Base-by-base conservation (phyloP, 2,113 vertebrate species). In the Taxidea taxus region DNA sequence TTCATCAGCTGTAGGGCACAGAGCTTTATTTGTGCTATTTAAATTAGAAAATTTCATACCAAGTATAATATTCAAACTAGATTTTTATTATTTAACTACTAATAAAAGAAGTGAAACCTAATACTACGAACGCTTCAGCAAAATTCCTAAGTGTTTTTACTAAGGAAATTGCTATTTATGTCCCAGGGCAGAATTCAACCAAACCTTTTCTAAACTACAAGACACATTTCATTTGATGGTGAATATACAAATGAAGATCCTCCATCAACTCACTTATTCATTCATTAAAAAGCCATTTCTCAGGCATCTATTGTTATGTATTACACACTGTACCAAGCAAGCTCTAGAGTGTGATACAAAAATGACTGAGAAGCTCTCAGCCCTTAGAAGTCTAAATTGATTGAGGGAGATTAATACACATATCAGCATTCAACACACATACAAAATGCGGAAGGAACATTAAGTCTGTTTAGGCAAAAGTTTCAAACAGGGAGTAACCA, bases 141-240 rank as follows among this genome's bases (percentile, higher is more conserved):
- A 95, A 92, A 87, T 74, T 92, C 31, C 15, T 80, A 78, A 92
- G 74, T 83, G 47, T 74, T 84, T 42, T 49, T 66, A 72, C 21
- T 75, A 82, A 72, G 47, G 91, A 89, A 91, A 77, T 27, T 83
- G 29, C 1, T 44, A 18, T 51, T 34, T 80, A 51, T 42, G 27
- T 25, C 5, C 4, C n/a, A 78, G 51, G 85, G 31, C 44, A 96
- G 14, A 87, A 78, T 94, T 20, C 74, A 95, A 66, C 23, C n/a
- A 66, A 94, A 95, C 87, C 70, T 91, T 77, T 96, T 89, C 37
- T 90, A 89, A 92, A 54, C 44, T 75, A 51, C 2, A 47, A 68
- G 81, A 92, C 54, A 14, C 84, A 14, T 86, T 81, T 90, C 80
- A 87, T 82, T 47, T 82, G 78, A 74, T 86, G 18, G 54, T 92